Evolutionary conservation across 1,140 invertebrate genomes (phyloP).

Genomic region (Charaxes varanes): DNA sequence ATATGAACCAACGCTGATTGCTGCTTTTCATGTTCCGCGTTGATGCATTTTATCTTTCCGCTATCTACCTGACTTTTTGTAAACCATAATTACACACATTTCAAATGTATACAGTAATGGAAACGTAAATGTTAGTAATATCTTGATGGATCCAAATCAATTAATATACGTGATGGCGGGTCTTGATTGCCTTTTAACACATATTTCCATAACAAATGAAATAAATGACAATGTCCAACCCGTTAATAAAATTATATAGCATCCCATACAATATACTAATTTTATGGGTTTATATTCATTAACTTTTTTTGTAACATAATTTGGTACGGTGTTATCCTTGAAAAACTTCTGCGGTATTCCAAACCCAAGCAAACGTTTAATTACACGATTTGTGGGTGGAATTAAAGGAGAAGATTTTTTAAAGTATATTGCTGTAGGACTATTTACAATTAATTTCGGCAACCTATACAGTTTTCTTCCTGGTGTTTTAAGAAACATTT

Average conservation of each 20-base stretch:
- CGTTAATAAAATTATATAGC: slow-evolving; percentile 35
- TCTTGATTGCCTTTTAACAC: slow-evolving; percentile 13
- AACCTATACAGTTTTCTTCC: slow-evolving; percentile 34
- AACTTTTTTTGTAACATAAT: slow-evolving; percentile 1
- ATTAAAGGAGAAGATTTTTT: slow-evolving; percentile 52
- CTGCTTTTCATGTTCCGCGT: slow-evolving; percentile 10
- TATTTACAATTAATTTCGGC: slow-evolving; percentile 30
- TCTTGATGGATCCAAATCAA: slow-evolving; percentile 8
- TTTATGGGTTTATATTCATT: slow-evolving; percentile 30
- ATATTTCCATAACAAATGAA: slow-evolving; percentile 38
- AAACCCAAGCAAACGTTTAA: slow-evolving; percentile 33
- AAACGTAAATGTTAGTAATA: slow-evolving; percentile 2
- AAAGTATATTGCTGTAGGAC: slow-evolving; percentile 45
- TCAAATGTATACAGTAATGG: slow-evolving; percentile 8
- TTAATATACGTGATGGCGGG: slow-evolving; percentile 3
- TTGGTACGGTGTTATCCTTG: slow-evolving; percentile 27
- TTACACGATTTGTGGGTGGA: slow-evolving; percentile 29
- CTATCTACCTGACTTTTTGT: slow-evolving; percentile 8
- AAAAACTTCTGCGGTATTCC: slow-evolving; percentile 43
- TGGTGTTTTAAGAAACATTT: slow-evolving; percentile 25
- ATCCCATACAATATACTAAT: slow-evolving; percentile 43
- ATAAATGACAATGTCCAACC: slow-evolving; percentile 43
- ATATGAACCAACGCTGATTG: slow-evolving; percentile 9
- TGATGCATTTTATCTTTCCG: slow-evolving; percentile 5
- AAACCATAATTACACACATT: slow-evolving; percentile 1